phyloP scores from a whole-genome alignment of 2,888 invertebrate genomes.

The Agrochola macilenta region DNA sequence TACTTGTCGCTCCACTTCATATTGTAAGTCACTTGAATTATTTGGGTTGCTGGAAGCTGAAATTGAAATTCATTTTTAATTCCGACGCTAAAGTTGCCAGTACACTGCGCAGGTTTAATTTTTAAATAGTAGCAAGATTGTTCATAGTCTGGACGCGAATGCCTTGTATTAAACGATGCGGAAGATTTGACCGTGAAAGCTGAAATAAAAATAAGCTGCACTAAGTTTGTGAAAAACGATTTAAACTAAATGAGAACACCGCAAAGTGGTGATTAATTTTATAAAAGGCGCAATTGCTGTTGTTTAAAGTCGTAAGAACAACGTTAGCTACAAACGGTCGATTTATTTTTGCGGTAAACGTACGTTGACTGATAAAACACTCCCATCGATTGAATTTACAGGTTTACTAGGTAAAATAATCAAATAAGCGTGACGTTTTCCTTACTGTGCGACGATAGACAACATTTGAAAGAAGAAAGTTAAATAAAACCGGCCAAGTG shows the following conservation, averaged over 20 bases:
- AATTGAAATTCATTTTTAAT: conserved; percentile 60
- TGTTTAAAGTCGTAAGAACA: neutral
- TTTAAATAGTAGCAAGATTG: conserved; percentile 61
- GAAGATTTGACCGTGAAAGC: conserved; percentile 44
- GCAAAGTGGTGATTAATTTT: conserved; percentile 2
- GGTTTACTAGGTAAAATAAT: neutral
- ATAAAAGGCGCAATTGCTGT: neutral
- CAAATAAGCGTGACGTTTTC: neutral
- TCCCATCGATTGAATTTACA: neutral
- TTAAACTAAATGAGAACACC: conserved; percentile 9
- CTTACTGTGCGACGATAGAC: neutral
- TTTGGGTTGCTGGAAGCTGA: conserved; percentile 45
- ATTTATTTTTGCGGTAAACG: neutral
- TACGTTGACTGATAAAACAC: neutral
- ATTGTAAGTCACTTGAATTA: conserved; percentile 54
- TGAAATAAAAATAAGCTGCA: conserved; percentile 35
- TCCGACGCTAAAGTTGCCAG: conserved; percentile 40
- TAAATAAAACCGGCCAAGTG: conserved; percentile 12
- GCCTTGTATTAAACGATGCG: conserved; percentile 41
- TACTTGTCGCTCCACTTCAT: conserved; percentile 53
- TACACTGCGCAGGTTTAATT: conserved; percentile 56
- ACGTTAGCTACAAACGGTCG: neutral
- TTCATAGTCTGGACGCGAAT: conserved; percentile 42
- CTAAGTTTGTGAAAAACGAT: conserved; percentile 19
- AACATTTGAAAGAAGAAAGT: neutral